Evolutionary conservation across 2,888 invertebrate species (phyloP).

Genomic region (Candidula unifasciata): DNA sequence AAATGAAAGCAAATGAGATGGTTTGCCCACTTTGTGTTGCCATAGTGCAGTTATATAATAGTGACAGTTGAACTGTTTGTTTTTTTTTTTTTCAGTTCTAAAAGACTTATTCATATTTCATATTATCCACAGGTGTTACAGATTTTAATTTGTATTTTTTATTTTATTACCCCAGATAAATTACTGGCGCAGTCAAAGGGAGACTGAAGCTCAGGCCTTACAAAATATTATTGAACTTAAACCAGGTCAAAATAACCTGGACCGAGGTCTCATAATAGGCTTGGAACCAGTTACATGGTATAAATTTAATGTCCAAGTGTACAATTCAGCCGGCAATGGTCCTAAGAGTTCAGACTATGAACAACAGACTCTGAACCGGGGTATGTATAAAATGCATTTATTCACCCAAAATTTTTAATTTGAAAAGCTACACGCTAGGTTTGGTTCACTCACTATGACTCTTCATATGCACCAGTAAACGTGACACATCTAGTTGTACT

Average conservation of each 20-base stretch:
- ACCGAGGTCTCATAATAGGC: slow-evolving; percentile 94
- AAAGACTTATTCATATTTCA: neutral
- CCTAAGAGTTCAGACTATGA: slow-evolving; percentile 93
- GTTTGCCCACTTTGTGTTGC: too few relatives aligned
- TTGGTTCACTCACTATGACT: too few relatives aligned
- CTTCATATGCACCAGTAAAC: too few relatives aligned
- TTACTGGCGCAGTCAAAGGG: slow-evolving; percentile 77
- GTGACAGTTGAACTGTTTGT: too few relatives aligned
- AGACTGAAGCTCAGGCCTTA: slow-evolving; percentile 83
- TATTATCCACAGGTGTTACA: neutral
- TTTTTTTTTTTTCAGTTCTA: neutral
- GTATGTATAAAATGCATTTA: slow-evolving; percentile 58
- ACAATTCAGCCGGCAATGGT: slow-evolving; percentile 96
- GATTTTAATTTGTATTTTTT: neutral
- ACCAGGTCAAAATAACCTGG: slow-evolving; percentile 80
- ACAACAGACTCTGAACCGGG: slow-evolving; percentile 78
- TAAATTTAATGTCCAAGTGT: slow-evolving; percentile 94
- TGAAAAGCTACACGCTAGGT: too few relatives aligned
- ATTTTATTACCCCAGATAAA: slow-evolving; percentile 59
- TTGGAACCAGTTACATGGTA: slow-evolving; percentile 95
- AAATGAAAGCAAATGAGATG: too few relatives aligned
- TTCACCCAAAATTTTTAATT: too few relatives aligned
- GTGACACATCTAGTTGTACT: too few relatives aligned
- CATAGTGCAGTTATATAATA: too few relatives aligned
- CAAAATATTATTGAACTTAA: slow-evolving; percentile 79